Conservation (phyloP, 2,888 invertebrate genomes). For the Ceratothoa steindachneri region DNA sequence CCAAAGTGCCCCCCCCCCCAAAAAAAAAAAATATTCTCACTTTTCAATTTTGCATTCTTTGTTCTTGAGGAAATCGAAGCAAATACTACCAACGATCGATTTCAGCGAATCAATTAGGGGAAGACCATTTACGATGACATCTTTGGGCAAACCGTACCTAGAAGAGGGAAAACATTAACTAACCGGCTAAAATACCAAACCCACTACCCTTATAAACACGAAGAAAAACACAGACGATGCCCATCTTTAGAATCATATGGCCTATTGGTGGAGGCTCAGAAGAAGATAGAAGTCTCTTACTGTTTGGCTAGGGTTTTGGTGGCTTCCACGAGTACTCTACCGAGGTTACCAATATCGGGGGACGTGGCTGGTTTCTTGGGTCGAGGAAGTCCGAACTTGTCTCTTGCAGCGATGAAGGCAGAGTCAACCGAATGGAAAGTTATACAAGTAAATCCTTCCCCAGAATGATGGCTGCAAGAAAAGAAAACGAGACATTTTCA, state of each 20-base stretch:
- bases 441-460: constrained; percentile 47
- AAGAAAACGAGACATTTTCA: too few species aligned
- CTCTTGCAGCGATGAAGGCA: constrained; percentile 48
- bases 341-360: constrained; percentile 48
- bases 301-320: constrained; percentile 48
- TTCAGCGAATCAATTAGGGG: constrained; percentile 51
- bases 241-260: not conserved
- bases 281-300: constrained; percentile 44
- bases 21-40: too few species aligned
- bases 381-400: constrained; percentile 44
- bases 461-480: constrained; percentile 41
- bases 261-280: too few species aligned
- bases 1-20: too few species aligned
- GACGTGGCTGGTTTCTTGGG: constrained; percentile 28
- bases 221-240: not conserved
- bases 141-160: constrained; percentile 49
- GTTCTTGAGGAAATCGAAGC: constrained; percentile 49
- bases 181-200: not conserved
- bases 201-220: not conserved
- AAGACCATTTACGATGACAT: constrained; percentile 50
- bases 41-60: constrained; percentile 43
- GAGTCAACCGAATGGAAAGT: constrained; percentile 48
- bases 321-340: constrained; percentile 48
- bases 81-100: constrained; percentile 50
- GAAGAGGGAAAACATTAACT: not conserved